Evolutionary conservation across 2,113 vertebrate genomes (phyloP).

Genomic region (Trinectes maculatus): DNA sequence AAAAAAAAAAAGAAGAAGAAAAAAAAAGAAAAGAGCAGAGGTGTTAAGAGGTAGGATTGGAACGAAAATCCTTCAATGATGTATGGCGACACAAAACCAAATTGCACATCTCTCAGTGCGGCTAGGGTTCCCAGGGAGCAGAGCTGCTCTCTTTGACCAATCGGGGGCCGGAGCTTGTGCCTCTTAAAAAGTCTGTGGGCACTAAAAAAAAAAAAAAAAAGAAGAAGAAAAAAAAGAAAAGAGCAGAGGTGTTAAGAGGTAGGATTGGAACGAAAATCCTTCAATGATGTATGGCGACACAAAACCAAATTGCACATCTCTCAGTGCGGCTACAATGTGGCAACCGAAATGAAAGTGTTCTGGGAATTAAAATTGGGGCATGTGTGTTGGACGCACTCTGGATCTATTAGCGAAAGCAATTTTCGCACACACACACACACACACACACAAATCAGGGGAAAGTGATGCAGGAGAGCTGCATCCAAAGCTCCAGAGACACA

Average conservation of each 20-base stretch:
- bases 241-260: conserved; percentile 29
- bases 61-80: conserved; percentile 32
- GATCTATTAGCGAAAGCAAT: conserved; percentile 10
- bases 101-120: conserved; percentile 45
- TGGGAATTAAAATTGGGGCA: conserved; percentile 25
- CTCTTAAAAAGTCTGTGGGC: conserved; percentile 23
- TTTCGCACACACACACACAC: too few species aligned
- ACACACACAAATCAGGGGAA: conserved; percentile 10
- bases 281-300: conserved; percentile 40
- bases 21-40: conserved; percentile 37
- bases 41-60: conserved; percentile 30
- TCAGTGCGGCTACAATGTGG: conserved; percentile 30
- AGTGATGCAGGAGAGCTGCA: neutral
- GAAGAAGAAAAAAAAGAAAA: too few species aligned
- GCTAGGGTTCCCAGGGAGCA: conserved; percentile 43
- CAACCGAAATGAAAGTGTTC: conserved; percentile 26
- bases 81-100: conserved; percentile 40
- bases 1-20: too few species aligned
- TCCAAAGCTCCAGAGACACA: conserved; percentile 6
- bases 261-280: conserved; percentile 24
- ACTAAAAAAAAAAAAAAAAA: too few species aligned
- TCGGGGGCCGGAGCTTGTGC: conserved; percentile 11
- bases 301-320: conserved; percentile 47
- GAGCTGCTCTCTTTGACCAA: conserved; percentile 39
- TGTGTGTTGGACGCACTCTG: conserved; percentile 1